These are phyloP conservation scores for Psilanteris sp. DNA, from an alignment of 1,140 invertebrate species.

Conservation along the genomic window DNA sequence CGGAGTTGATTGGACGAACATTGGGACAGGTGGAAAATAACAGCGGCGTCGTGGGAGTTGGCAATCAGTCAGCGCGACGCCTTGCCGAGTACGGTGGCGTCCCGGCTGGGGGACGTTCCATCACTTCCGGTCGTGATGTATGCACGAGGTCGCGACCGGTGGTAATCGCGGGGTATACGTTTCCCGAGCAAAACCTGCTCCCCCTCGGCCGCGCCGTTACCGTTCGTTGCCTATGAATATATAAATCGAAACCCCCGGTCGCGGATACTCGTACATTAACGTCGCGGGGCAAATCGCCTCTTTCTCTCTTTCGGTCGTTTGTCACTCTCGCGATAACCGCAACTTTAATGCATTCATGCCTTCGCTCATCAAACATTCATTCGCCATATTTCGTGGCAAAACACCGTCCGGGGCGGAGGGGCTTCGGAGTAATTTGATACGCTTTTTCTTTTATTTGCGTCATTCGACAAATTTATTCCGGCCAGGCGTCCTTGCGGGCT, in stretches of 20 bases:
- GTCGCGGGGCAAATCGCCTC: conserved; percentile 60
- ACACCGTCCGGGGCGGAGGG: neutral
- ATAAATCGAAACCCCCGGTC: conserved; percentile 72
- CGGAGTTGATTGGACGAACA: conserved; percentile 25
- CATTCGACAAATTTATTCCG: conserved; percentile 17
- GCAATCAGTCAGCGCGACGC: conserved; percentile 75
- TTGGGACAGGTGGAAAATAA: conserved; percentile 60
- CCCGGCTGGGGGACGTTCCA: conserved; percentile 70
- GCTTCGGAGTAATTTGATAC: conserved; percentile 15
- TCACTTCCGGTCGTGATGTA: conserved; percentile 75
- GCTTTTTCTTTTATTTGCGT: neutral
- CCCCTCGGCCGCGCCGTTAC: conserved; percentile 40
- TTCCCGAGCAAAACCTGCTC: conserved; percentile 35
- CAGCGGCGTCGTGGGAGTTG: conserved; percentile 68
- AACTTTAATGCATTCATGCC: conserved; percentile 59
- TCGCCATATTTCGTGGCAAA: conserved; percentile 28
- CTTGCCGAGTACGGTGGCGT: conserved; percentile 69
- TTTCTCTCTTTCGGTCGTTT: conserved; percentile 60
- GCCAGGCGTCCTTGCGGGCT: conserved; percentile 55
- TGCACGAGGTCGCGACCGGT: conserved; percentile 73
- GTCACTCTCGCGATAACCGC: conserved; percentile 53
- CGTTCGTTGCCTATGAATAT: conserved; percentile 75
- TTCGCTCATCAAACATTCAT: conserved; percentile 59
- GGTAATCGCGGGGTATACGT: conserved; percentile 70
- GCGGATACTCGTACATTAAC: conserved; percentile 66